Evolutionary conservation across 2,113 vertebrate species (phyloP), one percentile per base, ranked within the genome.

Genomic region (Ailurus styani): DNA sequence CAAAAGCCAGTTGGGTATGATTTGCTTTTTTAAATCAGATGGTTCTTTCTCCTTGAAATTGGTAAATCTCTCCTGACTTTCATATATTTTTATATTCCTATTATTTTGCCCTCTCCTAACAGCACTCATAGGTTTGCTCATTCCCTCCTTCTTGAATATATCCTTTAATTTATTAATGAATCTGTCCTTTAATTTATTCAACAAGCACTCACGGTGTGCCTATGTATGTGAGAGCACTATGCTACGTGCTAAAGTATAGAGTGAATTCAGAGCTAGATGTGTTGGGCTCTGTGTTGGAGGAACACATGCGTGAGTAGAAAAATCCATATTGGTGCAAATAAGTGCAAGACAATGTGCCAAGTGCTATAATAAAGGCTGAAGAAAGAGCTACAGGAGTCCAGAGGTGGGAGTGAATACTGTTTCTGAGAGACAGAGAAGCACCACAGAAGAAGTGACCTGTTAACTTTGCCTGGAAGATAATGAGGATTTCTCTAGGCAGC

Each of bases 1-100:
- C 81, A 0, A 85, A 87, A 25, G 98, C 98, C 55, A 98, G 98
- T 75, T 57, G 23, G 64, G 98, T 99, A 98, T 95, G 98, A 87
- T 64, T 50, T 21, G 6, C 45, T 50, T 91, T 86, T 97, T 83
- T 47, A 12, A 45, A n/a, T 78, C 29, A 23, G 68, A 3, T 37
- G 21, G 21, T 18, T 90, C 40, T 52, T 96, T 75, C 13, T 27
- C 52, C 40, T 72, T 64, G 57, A 72, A 75, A 25, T 11, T 15
- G 9, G 12, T 73, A 54, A 94, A 66, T 73, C 1, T 72, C 40
- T 25, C 20, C 20, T 52, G 57, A 72, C 27, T 90, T 91, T 55
- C 45, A 72, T 7, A 8, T 45, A 78, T 27, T 64, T 78, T 83
- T 68, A 64, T 73, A 37, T 52, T 70, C 45, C 25, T 83, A 20